These are phyloP conservation scores for Epinephelus malabaricus DNA, from an alignment of 2,797 vertebrate species.

Conservation along the genomic window DNA sequence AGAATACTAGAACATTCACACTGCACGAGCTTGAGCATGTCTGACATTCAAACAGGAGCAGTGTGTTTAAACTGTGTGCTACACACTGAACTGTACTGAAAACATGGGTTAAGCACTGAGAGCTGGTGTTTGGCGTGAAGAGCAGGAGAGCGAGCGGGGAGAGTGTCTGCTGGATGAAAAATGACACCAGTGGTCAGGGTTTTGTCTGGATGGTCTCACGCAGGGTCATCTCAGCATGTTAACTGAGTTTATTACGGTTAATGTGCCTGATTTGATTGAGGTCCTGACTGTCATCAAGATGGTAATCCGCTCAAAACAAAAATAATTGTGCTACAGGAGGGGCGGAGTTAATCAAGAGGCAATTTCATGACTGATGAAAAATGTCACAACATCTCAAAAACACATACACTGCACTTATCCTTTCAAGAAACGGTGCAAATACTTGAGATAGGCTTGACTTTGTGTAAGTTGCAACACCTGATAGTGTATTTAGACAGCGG, in stretches of 20 bases:
- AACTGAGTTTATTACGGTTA: slow-evolving; percentile 13
- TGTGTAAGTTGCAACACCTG: slow-evolving; percentile 59
- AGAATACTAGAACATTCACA: slow-evolving; percentile 60
- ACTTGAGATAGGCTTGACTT: slow-evolving; percentile 26
- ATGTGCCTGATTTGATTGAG: slow-evolving; percentile 34
- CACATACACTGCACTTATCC: background rate
- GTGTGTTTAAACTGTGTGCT: slow-evolving; percentile 26
- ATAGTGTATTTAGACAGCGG: slow-evolving; percentile 52
- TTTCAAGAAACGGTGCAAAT: slow-evolving; percentile 16
- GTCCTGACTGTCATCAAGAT: slow-evolving; percentile 30
- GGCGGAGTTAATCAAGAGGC: slow-evolving; percentile 4
- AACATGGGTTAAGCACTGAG: slow-evolving; percentile 2
- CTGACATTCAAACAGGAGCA: slow-evolving; percentile 39
- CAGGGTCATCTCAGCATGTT: slow-evolving; percentile 32
- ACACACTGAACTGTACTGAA: slow-evolving; percentile 7
- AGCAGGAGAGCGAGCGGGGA: background rate
- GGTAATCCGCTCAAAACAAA: slow-evolving; percentile 24
- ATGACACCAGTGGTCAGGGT: slow-evolving; percentile 34
- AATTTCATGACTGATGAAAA: slow-evolving; percentile 2
- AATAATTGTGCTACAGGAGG: background rate
- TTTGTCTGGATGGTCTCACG: slow-evolving; percentile 53
- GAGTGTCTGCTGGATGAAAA: slow-evolving; percentile 33
- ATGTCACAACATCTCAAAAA: slow-evolving; percentile 14
- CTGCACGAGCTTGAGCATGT: slow-evolving; percentile 12
- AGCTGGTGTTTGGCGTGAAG: slow-evolving; percentile 1